Evolutionary conservation across 2,797 vertebrate species (phyloP).

Genomic region (Crenichthys baileyi): DNA sequence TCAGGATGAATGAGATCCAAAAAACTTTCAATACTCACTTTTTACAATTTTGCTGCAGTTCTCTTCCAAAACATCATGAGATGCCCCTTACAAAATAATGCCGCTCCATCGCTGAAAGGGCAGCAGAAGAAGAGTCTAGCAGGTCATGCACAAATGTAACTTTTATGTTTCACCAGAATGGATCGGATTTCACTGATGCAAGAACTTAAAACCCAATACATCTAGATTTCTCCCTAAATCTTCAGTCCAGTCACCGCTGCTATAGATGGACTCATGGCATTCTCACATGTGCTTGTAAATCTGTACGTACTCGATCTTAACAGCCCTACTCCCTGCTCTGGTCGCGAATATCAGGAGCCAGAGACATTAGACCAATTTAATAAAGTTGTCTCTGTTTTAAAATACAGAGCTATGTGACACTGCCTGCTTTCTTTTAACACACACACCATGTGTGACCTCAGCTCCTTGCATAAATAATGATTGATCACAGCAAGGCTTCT

Average conservation of each 20-base stretch:
- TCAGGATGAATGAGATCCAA: too few species aligned
- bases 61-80: not conserved
- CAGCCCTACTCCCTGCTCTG: not conserved
- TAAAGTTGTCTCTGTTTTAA: not conserved
- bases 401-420: not conserved
- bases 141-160: not conserved
- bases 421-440: too few species aligned
- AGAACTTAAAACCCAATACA: too few species aligned
- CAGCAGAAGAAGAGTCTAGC: not conserved
- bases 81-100: not conserved
- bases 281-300: not conserved
- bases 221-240: too few species aligned
- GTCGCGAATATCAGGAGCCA: too few species aligned
- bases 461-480: not conserved
- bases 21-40: too few species aligned
- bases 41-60: too few species aligned
- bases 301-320: not conserved
- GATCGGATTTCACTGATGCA: not conserved
- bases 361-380: not conserved
- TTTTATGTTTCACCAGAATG: not conserved
- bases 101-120: too few species aligned
- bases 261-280: too few species aligned
- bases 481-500: too few species aligned
- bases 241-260: too few species aligned
- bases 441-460: too few species aligned